Conservation (phyloP, 2,797 vertebrate species). For the Champsocephalus gunnari region DNA sequence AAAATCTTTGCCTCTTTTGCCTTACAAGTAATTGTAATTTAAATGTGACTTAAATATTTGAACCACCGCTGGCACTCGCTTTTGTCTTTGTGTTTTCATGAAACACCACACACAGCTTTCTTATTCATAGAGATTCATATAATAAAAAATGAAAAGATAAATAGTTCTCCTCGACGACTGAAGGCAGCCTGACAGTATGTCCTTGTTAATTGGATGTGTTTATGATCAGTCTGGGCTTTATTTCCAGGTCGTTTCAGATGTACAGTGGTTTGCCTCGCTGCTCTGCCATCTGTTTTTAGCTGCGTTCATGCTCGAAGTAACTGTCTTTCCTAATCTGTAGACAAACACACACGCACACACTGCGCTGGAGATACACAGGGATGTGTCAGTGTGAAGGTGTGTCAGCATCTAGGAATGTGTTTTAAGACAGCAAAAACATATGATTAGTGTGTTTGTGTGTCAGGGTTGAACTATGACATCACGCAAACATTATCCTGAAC, state of each 20-base stretch:
- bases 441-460: constrained; percentile 34
- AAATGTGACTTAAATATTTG: not conserved
- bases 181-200: constrained; percentile 3
- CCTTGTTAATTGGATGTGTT: constrained; percentile 34
- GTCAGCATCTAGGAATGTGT: constrained; percentile 39
- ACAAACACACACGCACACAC: constrained; percentile 6
- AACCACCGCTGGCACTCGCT: not conserved
- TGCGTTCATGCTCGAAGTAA: constrained; percentile 43
- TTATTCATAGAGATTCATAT: not conserved
- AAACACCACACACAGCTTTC: not conserved
- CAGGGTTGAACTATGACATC: constrained; percentile 11
- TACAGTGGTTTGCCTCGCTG: constrained; percentile 46
- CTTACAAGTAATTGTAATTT: not conserved
- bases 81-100: not conserved
- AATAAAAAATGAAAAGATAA: not conserved
- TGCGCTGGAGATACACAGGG: constrained; percentile 16
- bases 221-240: constrained; percentile 43
- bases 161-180: not conserved
- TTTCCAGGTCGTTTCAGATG: constrained; percentile 48
- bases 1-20: not conserved
- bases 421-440: constrained; percentile 28
- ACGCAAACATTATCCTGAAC: constrained; percentile 3
- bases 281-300: constrained; percentile 52
- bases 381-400: constrained; percentile 38
- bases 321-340: constrained; percentile 27